Evolutionary conservation across 1,140 invertebrate genomes (phyloP).

Genomic region (Limonius californicus): DNA sequence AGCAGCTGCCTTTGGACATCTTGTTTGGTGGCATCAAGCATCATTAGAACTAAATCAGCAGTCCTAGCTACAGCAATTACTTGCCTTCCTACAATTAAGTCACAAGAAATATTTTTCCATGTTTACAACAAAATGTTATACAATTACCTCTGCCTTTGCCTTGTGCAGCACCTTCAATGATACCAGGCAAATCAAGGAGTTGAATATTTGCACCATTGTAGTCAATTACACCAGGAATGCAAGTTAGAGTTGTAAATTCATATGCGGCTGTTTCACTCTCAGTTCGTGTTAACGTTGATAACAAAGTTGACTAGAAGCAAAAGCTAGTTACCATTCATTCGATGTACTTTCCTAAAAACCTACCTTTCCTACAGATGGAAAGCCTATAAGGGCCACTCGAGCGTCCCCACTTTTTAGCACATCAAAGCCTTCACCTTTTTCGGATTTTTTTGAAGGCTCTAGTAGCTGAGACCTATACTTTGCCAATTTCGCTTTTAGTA

Average conservation of each 20-base stretch:
- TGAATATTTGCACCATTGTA: conserved; percentile 99
- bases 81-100: conserved; percentile 52
- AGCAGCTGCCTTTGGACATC: conserved; percentile 88
- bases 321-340: too few relatives aligned
- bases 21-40: conserved; percentile 96
- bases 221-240: conserved; percentile 98
- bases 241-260: conserved; percentile 99
- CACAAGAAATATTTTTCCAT: too few relatives aligned
- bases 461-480: conserved; percentile 95
- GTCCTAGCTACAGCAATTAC: conserved; percentile 97
- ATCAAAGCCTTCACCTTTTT: conserved; percentile 99
- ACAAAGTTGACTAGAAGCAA: conserved; percentile 77
- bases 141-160: conserved; percentile 77
- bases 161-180: conserved; percentile 95
- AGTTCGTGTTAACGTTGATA: conserved; percentile 91
- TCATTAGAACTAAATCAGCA: conserved; percentile 96
- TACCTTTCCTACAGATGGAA: conserved; percentile 93
- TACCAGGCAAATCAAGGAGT: conserved; percentile 93
- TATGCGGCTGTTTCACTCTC: conserved; percentile 96
- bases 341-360: too few relatives aligned
- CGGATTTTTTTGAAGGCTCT: conserved; percentile 91
- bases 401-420: conserved; percentile 99
- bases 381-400: conserved; percentile 95
- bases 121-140: not conserved
- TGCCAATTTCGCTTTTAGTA: conserved; percentile 97